A percentile compares a stretch with the other conserved stretches of the same genome.
Conservation (phyloP, 2,113 vertebrate species). For the Pagrus major region DNA sequence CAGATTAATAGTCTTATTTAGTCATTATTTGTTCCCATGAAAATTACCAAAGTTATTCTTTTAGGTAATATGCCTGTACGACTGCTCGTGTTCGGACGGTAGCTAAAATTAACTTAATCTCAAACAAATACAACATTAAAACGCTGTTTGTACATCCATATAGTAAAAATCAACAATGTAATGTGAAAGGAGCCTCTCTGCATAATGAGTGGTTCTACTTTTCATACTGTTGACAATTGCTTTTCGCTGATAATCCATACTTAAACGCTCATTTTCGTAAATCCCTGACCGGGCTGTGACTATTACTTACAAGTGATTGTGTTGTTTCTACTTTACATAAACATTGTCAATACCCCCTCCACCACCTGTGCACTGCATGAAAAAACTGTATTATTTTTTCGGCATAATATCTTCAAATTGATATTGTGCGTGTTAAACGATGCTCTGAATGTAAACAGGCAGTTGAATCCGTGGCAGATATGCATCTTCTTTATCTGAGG, state of each 20-base stretch:
- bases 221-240: background rate
- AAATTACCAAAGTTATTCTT: background rate
- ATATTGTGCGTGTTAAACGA: background rate
- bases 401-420: background rate
- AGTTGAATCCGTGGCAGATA: background rate
- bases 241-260: background rate
- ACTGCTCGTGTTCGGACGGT: background rate
- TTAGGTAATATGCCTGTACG: background rate
- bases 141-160: background rate
- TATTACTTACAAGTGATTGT: background rate
- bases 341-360: background rate
- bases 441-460: conserved; percentile 4
- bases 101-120: background rate
- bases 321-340: background rate
- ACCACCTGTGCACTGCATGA: conserved; percentile 4
- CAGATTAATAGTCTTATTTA: background rate
- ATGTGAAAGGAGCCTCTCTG: background rate
- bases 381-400: conserved; percentile 34
- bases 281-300: too few relatives aligned
- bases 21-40: background rate
- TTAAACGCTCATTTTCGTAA: background rate
- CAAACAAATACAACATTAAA: background rate
- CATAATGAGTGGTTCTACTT: background rate
- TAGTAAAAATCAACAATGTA: background rate
- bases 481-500: conserved; percentile 27